Percentiles rank a stretch among this genome's conserved stretches.
Evolutionary conservation across 1,140 invertebrate genomes (phyloP).

Genomic region (Eulimnadia texana): DNA sequence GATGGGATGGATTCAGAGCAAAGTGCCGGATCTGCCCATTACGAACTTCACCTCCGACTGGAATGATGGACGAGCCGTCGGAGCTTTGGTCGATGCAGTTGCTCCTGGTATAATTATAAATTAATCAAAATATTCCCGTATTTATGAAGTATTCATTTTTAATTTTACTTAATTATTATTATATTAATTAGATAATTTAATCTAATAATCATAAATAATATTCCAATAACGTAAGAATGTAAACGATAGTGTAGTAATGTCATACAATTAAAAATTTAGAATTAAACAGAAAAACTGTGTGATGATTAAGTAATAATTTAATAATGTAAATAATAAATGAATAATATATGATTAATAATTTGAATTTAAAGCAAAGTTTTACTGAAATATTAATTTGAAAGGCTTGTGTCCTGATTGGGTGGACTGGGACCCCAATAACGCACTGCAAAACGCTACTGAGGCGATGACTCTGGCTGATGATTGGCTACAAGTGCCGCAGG

Average conservation of each 20-base stretch:
- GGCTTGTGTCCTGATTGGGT: conserved; percentile 82
- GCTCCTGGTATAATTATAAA: conserved; percentile 49
- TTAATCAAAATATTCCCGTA: no score
- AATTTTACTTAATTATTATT: conserved; percentile 7
- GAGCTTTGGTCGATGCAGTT: conserved; percentile 77
- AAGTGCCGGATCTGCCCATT: conserved; percentile 67
- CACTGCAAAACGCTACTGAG: conserved; percentile 70
- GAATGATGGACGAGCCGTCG: conserved; percentile 81
- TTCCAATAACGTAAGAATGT: no score
- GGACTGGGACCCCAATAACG: conserved; percentile 75
- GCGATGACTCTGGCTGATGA: conserved; percentile 86
- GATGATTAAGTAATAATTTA: no score
- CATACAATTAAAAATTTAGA: no score
- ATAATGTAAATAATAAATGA: no score
- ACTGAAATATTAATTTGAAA: no score
- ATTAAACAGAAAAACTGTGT: no score
- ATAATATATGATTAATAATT: no score
- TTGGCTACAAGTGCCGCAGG: conserved; percentile 75
- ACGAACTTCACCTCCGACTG: conserved; percentile 87
- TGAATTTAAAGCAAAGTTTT: no score
- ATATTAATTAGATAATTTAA: no score
- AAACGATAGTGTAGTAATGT: no score
- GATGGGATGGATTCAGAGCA: conserved; percentile 78
- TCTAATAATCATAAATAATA: no score
- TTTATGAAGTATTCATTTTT: neutral